These are phyloP conservation scores for Barbus barbus DNA, from an alignment of 2,113 vertebrate genomes.

Conservation along the genomic window DNA sequence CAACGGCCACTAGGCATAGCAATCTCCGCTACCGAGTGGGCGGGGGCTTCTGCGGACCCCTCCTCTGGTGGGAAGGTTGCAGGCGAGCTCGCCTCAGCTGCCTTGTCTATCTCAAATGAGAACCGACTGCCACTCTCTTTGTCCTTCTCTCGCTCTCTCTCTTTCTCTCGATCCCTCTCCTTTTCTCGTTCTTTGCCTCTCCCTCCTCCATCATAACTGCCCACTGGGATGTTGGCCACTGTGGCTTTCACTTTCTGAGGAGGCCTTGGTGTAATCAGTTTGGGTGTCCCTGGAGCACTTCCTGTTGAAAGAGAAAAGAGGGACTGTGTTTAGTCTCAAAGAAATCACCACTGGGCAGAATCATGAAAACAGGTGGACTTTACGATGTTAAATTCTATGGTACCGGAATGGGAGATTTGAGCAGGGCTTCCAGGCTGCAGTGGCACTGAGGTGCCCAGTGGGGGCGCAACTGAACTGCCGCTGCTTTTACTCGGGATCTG, in stretches of 20 bases:
- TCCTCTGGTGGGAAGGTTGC: constrained; percentile 66
- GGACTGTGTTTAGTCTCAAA: not conserved
- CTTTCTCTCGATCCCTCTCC: constrained; percentile 61
- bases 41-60: constrained; percentile 62
- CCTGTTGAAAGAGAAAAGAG: constrained; percentile 54
- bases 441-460: constrained; percentile 63
- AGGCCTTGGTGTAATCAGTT: constrained; percentile 69
- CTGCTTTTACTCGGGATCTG: constrained; percentile 62
- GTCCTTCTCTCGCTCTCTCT: constrained; percentile 59
- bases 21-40: too few relatives aligned
- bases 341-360: too few relatives aligned
- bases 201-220: constrained; percentile 77
- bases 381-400: not conserved
- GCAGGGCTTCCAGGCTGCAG: constrained; percentile 69
- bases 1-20: constrained; percentile 55
- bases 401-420: constrained; percentile 70
- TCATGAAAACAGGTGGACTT: not conserved
- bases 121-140: constrained; percentile 50
- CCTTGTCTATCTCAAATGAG: constrained; percentile 59
- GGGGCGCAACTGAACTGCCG: constrained; percentile 66
- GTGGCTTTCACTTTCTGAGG: constrained; percentile 87
- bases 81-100: constrained; percentile 61
- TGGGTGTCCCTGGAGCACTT: constrained; percentile 71
- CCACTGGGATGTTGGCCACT: constrained; percentile 85
- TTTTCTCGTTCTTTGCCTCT: constrained; percentile 73